A percentile compares a stretch with the other conserved stretches of the same genome.
These are phyloP conservation scores for Euura saliciscinereae DNA, from an alignment of 1,140 invertebrate species.

Conservation along the genomic window DNA sequence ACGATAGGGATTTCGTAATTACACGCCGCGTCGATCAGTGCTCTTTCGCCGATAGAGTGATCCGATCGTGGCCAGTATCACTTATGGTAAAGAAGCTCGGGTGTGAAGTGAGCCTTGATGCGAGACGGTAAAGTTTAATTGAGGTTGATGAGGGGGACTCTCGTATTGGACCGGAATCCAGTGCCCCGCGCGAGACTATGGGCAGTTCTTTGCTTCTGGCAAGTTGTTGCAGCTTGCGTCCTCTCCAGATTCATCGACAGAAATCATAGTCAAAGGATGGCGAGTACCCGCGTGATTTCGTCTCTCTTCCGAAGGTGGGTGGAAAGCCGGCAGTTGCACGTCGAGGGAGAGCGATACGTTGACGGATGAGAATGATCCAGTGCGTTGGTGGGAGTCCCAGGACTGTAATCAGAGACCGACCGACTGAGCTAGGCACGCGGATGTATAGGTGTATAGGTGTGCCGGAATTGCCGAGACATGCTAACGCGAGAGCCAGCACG, in stretches of 20 bases:
- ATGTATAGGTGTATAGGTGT: slow-evolving; percentile 29
- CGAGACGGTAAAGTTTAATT: slow-evolving; percentile 60
- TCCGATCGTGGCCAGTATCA: background rate
- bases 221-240: background rate
- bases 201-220: background rate
- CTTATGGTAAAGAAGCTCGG: slow-evolving; percentile 37
- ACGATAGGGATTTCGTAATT: background rate
- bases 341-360: too few relatives aligned
- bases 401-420: background rate
- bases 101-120: slow-evolving; percentile 51
- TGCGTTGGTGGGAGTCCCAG: too few relatives aligned
- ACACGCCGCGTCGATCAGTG: background rate
- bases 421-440: background rate
- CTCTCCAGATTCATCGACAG: slow-evolving; percentile 4
- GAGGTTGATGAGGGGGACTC: slow-evolving; percentile 61
- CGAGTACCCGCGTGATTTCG: background rate
- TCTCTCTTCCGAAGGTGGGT: background rate
- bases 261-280: slow-evolving; percentile 13
- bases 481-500: slow-evolving; percentile 14
- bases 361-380: too few relatives aligned
- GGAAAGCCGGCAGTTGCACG: slow-evolving; percentile 2
- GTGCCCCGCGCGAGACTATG: slow-evolving; percentile 45
- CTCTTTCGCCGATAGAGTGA: background rate
- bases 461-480: slow-evolving; percentile 34
- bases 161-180: slow-evolving; percentile 62